Evolutionary conservation across 2,113 vertebrate genomes (phyloP).

Genomic region (Vulpes vulpes): DNA sequence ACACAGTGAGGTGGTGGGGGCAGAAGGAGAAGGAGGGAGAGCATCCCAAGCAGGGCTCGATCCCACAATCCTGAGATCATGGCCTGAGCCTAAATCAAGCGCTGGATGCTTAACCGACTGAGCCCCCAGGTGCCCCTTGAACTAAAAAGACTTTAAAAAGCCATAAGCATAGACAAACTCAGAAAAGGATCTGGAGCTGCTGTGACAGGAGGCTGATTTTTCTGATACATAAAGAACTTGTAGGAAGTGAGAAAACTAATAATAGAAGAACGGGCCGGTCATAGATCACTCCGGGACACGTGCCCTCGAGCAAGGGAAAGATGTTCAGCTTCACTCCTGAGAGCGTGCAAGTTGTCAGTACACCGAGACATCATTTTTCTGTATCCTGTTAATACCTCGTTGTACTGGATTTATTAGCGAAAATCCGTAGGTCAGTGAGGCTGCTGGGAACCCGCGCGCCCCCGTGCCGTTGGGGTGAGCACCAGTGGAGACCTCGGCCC

Average conservation of each 20-base stretch:
- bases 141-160: background rate
- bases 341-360: background rate
- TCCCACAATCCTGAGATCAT: background rate
- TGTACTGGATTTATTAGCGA: background rate
- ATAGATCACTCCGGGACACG: background rate
- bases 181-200: background rate
- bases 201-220: background rate
- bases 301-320: background rate
- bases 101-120: background rate
- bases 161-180: background rate
- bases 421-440: background rate
- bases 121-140: background rate
- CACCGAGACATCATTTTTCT: background rate
- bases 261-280: background rate
- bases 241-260: background rate
- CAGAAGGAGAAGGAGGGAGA: background rate
- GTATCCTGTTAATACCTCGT: background rate
- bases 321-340: background rate
- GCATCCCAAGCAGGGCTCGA: background rate
- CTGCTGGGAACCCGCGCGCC: background rate
- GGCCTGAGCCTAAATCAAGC: background rate
- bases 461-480: accelerated
- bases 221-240: background rate
- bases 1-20: background rate
- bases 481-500: background rate